Percentiles rank a stretch among this genome's conserved stretches.
Conservation (phyloP, 1,140 invertebrate species). For the Meloidogyne chitwoodi region DNA sequence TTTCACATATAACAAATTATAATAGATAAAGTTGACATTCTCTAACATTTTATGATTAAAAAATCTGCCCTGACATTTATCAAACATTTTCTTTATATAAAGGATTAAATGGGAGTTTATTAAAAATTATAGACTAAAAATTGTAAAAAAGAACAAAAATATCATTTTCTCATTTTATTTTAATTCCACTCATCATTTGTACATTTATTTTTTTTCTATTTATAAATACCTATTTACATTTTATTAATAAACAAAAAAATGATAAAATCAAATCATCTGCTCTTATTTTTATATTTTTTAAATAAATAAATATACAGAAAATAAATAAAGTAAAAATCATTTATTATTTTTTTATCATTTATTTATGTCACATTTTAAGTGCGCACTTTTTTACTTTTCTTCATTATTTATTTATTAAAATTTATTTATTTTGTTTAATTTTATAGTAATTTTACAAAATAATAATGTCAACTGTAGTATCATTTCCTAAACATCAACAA, state of each 20-base stretch:
- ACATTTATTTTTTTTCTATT: neutral
- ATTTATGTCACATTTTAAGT: neutral
- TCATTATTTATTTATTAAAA: neutral
- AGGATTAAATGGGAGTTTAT: too few relatives aligned
- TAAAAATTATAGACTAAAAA: too few relatives aligned
- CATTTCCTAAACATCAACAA: conserved; percentile 9
- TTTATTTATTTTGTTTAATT: neutral
- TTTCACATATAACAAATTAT: too few relatives aligned
- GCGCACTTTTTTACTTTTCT: neutral
- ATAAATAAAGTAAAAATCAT: neutral
- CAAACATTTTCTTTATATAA: too few relatives aligned
- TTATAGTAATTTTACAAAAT: conserved; percentile 2
- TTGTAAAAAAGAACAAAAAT: too few relatives aligned
- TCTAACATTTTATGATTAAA: too few relatives aligned
- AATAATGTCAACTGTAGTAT: conserved; percentile 1
- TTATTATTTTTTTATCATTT: neutral
- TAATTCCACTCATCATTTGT: too few relatives aligned
- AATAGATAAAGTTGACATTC: too few relatives aligned
- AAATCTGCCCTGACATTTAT: too few relatives aligned
- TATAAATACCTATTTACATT: neutral
- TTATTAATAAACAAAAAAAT: neutral
- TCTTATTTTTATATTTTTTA: neutral
- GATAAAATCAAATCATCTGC: neutral
- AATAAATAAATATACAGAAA: neutral
- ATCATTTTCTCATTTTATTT: too few relatives aligned